Evolutionary conservation across 1,140 invertebrate species (phyloP), one percentile per base, ranked within the genome.

Genomic region (Drosophila fuyamai): DNA sequence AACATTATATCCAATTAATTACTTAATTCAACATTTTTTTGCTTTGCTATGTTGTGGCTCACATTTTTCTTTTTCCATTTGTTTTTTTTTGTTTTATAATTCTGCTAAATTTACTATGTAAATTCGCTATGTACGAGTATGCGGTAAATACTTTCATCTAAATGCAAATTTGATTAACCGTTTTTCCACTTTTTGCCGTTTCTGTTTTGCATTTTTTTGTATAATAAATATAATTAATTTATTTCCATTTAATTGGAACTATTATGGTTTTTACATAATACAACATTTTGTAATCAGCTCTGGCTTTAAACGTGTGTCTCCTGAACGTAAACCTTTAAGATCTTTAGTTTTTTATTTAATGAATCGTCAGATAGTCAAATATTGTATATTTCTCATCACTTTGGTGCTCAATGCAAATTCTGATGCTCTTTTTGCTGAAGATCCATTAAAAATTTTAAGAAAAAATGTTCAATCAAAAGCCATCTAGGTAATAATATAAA

Each of bases 161-260:
- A 89, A 89, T 89, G 80, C 84, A 89, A 89, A 89, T 84, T 89
- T 89, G 84, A 84, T 89, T 89, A 89, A 84, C 84, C 76, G 79
- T 79, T 67, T 79, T 71, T 56, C 18, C 67, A 18, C 51, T 55
- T 57, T 27, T 43, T 50, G 43, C 29, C 66, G 35, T 47, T 29
- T 23, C 55, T 57, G n/a, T 68, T 16, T 48, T 63, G 23, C 14
- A 18, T 32, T 58, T 72, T 65, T 81, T 50, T 40, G 38, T 47
- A 7, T 32, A 7, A 6, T 10, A 54, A 16, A 68, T 65, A 74
- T 65, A 81, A 81, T 66, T 70, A 75, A 71, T 73, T 85, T 65
- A 84, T 77, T 67, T 80, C 59, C 55, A 68, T 77, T 75, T 75
- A 78, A 74, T 78, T 47, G 60, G 46, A 36, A 60, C 58, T 66